Percentiles rank a stretch among this genome's conserved stretches.
Conservation (phyloP, 2,888 invertebrate species). For the Horisme vitalbata region DNA sequence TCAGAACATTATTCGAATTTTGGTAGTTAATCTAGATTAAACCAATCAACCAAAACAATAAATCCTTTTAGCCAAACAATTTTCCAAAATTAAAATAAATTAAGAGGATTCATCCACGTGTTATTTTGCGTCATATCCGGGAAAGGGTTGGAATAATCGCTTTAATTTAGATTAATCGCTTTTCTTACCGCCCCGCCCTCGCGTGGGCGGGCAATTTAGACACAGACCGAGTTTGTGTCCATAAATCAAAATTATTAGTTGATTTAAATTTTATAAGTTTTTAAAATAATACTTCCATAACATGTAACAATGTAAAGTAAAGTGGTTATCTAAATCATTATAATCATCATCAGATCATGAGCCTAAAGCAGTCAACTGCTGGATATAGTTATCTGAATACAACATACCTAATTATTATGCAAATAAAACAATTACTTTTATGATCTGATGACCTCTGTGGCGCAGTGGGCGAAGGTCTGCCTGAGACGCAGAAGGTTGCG, state of each 20-base stretch:
- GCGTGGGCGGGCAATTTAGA: slow-evolving; percentile 50
- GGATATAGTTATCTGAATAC: no score
- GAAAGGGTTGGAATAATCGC: slow-evolving; percentile 66
- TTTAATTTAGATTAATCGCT: slow-evolving; percentile 71
- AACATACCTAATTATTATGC: no score
- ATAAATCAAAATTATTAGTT: slow-evolving; percentile 45
- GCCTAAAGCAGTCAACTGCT: no score
- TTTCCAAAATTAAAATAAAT: slow-evolving; percentile 28
- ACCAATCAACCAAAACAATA: slow-evolving; percentile 7
- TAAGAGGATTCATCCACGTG: slow-evolving; percentile 37
- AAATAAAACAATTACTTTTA: no score
- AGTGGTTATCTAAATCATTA: no score
- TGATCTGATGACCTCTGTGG: no score
- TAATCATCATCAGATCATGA: no score
- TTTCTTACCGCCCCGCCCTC: slow-evolving; percentile 49
- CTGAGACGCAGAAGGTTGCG: no score
- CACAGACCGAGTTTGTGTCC: slow-evolving; percentile 39
- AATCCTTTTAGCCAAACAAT: slow-evolving; percentile 18
- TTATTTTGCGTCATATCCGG: slow-evolving; percentile 50
- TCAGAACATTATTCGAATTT: not conserved
- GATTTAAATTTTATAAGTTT: slow-evolving; percentile 34
- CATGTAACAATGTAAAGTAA: no score
- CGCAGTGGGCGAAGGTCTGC: no score
- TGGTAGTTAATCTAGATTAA: slow-evolving; percentile 9
- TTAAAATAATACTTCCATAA: slow-evolving; percentile 3